Base-by-base conservation (phyloP, 2,113 vertebrate species). In the Ceyx melanurus region DNA sequence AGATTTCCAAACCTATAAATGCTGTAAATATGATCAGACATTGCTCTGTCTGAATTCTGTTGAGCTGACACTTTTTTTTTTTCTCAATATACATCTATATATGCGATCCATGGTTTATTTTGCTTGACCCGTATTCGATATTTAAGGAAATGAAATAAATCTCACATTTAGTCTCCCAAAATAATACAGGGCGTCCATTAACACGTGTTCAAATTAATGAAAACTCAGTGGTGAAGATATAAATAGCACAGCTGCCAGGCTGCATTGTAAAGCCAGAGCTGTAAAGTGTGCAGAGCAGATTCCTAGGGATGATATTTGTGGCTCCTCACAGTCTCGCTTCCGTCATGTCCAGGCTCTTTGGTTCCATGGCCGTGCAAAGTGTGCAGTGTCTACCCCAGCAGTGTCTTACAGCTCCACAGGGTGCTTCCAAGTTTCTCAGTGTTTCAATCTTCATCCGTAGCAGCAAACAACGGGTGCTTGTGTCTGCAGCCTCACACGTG, bases 1-100 rank as follows among this genome's bases (percentile, higher is more conserved):
- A 97, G 93, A 95, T 95, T 97, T 97, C 95, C 89, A 96, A 95
- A 83, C 31, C 82, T 88, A 46, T 74, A 96, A 96, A 94, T 95
- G 76, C 85, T 89, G 60, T 84, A 90, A 97, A 97, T 91, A 95
- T 43, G 84, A 97, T 92, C 91, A 97, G 95, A 96, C 86, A 82
- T 92, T 88, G 54, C 90, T 92, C 53, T 94, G 82, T 94, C 70
- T 91, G 80, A 97, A 81, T 93, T 89, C 79, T 80, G 58, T 76
- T 93, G 54, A 92, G 71, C 28, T 74, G 71, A 57, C 60, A 12
- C 25, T 16, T 86, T 88, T 4, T 2, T 4, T 2, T 33, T 3
- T 8, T 23, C 11, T 13, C 48, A 11, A 13, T 23, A 46, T 20
- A 46, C 21, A 46, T 46, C 11, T 21, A 21, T 46, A 46, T 46